Evolutionary conservation across 2,113 vertebrate species (phyloP), one percentile per base, ranked within the genome.

Genomic region (Platichthys stellatus): DNA sequence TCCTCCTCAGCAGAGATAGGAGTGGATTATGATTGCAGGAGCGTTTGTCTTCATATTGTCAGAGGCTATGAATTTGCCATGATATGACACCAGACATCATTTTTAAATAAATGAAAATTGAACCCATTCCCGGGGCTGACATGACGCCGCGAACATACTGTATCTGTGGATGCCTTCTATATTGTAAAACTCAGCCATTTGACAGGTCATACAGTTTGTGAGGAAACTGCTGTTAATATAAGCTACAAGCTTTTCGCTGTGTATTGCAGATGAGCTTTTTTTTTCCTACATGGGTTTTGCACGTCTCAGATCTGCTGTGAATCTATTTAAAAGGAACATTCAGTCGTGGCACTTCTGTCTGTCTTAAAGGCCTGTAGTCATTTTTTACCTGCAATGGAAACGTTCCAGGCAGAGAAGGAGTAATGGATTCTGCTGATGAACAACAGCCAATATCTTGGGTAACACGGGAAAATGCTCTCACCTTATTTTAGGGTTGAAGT

Each of bases 41-140:
- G 68, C 54, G 11, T 88, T 78, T 86, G 84, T 85, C 89, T 88
- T 73, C 75, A 78, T 80, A 68, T 69, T 15, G 65, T 83, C 81
- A 80, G 72, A 67, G 70, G 47, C 73, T 53, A 56, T 72, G 87
- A 80, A 69, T 87, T 76, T 61, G 78, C 76, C 81, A 82, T 21
- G 71, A 84, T 56, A 58, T 79, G 82, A 80, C 80, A 83, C 11
- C 62, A 76, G 56, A 66, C 69, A 67, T 85, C 65, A 65, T 78
- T 63, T 83, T 82, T 61, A 76, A 86, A 83, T 65, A 85, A 86
- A 88, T 72, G 69, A 78, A 74, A 88, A 82, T 51, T 77, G 76
- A 88, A 75, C 49, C 63, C 2, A 40, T 82, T 78, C 45, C 56
- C 24, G 51, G 62, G 58, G 70, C 62, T 67, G 82, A 86, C 76